phyloP scores from a whole-genome alignment of 2,797 vertebrate genomes.

The Xiphophorus birchmanni region DNA sequence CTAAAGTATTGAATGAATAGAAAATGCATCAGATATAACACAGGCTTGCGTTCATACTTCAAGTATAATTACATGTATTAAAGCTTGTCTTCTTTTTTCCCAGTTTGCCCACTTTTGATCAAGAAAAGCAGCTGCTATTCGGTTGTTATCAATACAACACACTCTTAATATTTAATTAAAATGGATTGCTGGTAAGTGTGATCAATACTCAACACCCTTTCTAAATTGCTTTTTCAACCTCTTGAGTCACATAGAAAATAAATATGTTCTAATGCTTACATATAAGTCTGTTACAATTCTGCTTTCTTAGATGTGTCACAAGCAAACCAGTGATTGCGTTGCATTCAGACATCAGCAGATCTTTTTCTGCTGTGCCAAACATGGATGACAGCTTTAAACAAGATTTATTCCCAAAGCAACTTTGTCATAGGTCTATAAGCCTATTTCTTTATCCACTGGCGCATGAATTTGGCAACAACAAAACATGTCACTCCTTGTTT shows the following conservation, averaged over 20 bases:
- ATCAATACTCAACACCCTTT: conserved; percentile 82
- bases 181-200: conserved; percentile 84
- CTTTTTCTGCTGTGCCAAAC: conserved; percentile 27
- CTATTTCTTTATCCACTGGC: conserved; percentile 67
- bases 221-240: conserved; percentile 85
- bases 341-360: conserved; percentile 27
- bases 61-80: conserved; percentile 71
- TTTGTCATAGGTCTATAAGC: conserved; percentile 57
- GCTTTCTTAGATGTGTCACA: conserved; percentile 2
- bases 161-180: conserved; percentile 87
- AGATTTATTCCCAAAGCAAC: conserved; percentile 48
- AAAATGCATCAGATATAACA: conserved; percentile 88
- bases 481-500: conserved; percentile 77
- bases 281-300: conserved; percentile 40
- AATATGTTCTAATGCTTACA: conserved; percentile 74
- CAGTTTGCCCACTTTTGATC: conserved; percentile 80
- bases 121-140: conserved; percentile 61
- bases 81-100: conserved; percentile 57
- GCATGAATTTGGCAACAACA: conserved; percentile 67
- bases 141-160: conserved; percentile 73
- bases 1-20: conserved; percentile 97
- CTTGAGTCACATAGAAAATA: conserved; percentile 80
- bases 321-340: conserved; percentile 19
- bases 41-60: conserved; percentile 75
- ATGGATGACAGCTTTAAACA: conserved; percentile 36